Evolutionary conservation across 2,797 vertebrate genomes (phyloP), one percentile per base, ranked within the genome.

Genomic region (Antennarius maculatus): DNA sequence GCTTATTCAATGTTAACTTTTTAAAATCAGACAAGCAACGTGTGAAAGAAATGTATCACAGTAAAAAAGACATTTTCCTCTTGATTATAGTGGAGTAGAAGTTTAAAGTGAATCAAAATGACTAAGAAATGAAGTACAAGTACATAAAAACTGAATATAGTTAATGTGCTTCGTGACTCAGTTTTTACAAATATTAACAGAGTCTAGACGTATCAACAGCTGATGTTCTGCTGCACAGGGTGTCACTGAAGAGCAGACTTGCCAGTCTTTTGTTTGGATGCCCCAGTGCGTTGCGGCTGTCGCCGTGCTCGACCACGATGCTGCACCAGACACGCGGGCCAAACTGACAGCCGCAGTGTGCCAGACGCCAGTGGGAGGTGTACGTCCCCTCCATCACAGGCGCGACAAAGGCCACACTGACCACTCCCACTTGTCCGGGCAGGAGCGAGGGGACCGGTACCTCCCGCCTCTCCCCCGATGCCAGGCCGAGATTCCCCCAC

Each of bases 291-390:
- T 83, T 91, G 74, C 76, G 31, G 70, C 87, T 65, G 74, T 92
- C 67, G 50, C 88, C 91, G 16, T 95, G 91, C 77, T 96, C 95
- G 77, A 99, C 97, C 82, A 97, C 93, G 81, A 99, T 97, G 90
- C 96, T 99, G 92, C 97, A 99, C 98, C 98, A 99, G 76, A 99
- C 93, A 27, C 98, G 93, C 1, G 98, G 98, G 62, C 98, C 98
- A 79, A 99, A 99, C 88, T 98, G 97, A 12, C 95, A 95, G 46
- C 96, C 96, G 74, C 92, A 95, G 92, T 99, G 97, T 29, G 96
- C 96, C 81, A 99, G 93, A 17, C 97, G 95, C 98, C 98, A 99
- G 82, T 99, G 97, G 69, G 98, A 99, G 52, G 97, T 97, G 67
- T 99, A 99, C 5, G 95, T 98, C 85, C 98, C 98, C 89, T 98